Conservation (phyloP, 2,797 vertebrate species). For the Microctenopoma steveboyesi region DNA sequence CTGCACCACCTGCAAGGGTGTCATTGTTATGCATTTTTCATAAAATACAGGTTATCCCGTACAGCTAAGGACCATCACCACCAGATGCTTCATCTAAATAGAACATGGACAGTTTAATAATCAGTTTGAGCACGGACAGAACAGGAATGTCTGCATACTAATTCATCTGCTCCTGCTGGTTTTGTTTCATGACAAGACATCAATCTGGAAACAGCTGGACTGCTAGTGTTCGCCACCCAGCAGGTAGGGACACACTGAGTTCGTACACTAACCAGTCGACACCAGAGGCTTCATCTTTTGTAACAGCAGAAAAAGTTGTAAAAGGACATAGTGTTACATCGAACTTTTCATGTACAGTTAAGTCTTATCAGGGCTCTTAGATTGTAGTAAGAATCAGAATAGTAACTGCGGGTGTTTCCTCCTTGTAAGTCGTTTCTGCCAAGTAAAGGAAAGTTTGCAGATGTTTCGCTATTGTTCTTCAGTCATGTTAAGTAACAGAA, state of each 20-base stretch:
- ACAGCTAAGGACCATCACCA: not conserved
- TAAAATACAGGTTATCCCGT: slow-evolving; percentile 1
- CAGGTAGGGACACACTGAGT: not conserved
- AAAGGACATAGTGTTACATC: not conserved
- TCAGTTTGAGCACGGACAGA: not conserved
- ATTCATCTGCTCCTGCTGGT: slow-evolving; percentile 4
- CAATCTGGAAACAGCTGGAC: not conserved
- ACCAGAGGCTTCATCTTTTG: not conserved
- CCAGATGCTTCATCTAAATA: slow-evolving; percentile 5
- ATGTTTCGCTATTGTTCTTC: not conserved
- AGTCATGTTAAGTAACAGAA: not conserved
- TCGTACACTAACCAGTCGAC: not conserved
- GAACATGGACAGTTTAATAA: slow-evolving; percentile 1
- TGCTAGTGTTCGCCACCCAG: not conserved
- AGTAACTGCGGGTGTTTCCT: too few species aligned
- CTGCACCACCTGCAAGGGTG: not conserved
- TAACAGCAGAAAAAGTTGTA: not conserved
- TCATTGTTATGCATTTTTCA: not conserved
- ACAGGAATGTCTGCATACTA: slow-evolving; percentile 7
- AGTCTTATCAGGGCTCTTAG: too few species aligned
- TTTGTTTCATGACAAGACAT: slow-evolving; percentile 3
- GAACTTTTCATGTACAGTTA: too few species aligned
- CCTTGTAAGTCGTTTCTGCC: too few species aligned
- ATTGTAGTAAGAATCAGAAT: too few species aligned
- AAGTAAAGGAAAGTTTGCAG: too few species aligned